Conservation (phyloP, 2,797 vertebrate species). For the Cephalopachus bancanus region DNA sequence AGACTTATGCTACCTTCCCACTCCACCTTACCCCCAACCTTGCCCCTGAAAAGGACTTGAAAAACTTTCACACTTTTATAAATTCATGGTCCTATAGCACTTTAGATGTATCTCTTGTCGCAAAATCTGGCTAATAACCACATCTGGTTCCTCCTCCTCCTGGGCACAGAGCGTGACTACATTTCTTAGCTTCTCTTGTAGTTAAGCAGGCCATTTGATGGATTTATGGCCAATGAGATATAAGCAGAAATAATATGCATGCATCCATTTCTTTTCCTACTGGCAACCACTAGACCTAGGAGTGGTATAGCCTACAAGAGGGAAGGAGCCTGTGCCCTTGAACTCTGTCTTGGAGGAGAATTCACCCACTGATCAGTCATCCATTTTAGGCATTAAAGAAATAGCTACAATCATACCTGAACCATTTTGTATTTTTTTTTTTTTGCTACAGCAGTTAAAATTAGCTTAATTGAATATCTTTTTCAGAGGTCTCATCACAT, state of each 20-base stretch:
- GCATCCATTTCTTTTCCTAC: neutral
- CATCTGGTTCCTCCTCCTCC: neutral
- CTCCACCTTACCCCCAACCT: fast-evolving
- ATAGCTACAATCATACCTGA: neutral
- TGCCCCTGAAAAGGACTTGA: neutral
- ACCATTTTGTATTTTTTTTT: neutral
- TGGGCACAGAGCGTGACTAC: neutral
- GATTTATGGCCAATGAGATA: neutral
- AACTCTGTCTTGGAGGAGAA: neutral
- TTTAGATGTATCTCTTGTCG: neutral
- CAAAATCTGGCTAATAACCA: neutral
- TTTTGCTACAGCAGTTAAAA: neutral
- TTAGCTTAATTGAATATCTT: constrained; percentile 16
- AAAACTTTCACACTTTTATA: neutral
- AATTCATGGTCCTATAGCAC: neutral
- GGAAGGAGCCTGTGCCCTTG: neutral
- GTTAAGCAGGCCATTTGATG: neutral
- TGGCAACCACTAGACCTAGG: neutral
- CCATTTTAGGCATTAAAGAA: constrained; percentile 21
- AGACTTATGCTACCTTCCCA: neutral
- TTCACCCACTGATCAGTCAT: neutral
- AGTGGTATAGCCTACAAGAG: neutral
- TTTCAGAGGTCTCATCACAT: neutral
- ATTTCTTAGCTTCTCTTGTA: neutral
- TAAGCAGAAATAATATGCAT: neutral